These are phyloP conservation scores for Athetis lepigone DNA, from an alignment of 2,888 invertebrate species.

Conservation along the genomic window DNA sequence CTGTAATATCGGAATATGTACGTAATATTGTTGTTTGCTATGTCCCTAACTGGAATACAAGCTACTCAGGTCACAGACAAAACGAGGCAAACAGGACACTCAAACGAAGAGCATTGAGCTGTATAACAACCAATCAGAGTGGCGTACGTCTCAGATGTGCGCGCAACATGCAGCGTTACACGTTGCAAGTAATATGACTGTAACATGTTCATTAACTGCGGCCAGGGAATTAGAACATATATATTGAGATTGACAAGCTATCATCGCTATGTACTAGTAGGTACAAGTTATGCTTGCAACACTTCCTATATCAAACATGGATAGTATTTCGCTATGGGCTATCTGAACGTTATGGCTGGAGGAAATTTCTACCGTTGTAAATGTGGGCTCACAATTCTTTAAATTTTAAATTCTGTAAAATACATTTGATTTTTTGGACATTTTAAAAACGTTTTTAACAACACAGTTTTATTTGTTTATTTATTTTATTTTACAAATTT, in stretches of 20 bases:
- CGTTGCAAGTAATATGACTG: conserved; percentile 33
- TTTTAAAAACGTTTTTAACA: too few relatives aligned
- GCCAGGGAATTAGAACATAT: conserved; percentile 45
- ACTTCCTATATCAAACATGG: neutral
- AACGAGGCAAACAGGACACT: conserved; percentile 11
- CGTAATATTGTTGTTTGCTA: neutral
- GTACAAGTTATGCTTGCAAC: conserved; percentile 5
- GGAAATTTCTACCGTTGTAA: too few relatives aligned
- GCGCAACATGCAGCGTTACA: conserved; percentile 25
- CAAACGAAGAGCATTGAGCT: conserved; percentile 32
- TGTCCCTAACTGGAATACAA: neutral
- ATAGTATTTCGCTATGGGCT: too few relatives aligned
- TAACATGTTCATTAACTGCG: conserved; percentile 45
- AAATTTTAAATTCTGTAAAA: too few relatives aligned
- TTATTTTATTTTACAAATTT: too few relatives aligned
- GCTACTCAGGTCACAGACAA: conserved; percentile 17
- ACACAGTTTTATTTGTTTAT: too few relatives aligned
- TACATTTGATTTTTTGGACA: too few relatives aligned
- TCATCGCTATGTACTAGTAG: conserved; percentile 24
- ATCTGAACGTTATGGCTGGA: too few relatives aligned
- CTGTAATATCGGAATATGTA: too few relatives aligned
- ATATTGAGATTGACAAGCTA: conserved; percentile 48
- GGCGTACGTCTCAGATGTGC: conserved; percentile 14
- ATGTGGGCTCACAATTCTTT: too few relatives aligned
- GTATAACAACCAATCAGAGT: conserved; percentile 51